Percentiles rank a stretch among this genome's conserved stretches.
Conservation (phyloP, 2,113 vertebrate genomes). For the Hymenochirus boettgeri region DNA sequence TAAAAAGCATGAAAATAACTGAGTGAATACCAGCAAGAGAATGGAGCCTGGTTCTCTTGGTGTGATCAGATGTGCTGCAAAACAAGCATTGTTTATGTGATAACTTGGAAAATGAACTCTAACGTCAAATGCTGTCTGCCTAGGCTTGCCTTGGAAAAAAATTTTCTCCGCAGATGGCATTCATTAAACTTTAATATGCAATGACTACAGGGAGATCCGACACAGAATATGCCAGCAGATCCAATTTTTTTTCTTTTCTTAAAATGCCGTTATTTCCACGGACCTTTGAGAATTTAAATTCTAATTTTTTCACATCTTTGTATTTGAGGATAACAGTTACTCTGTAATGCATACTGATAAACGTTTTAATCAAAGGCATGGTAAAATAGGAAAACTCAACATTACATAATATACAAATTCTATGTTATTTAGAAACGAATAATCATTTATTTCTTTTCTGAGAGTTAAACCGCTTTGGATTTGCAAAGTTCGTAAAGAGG, state of each 20-base stretch:
- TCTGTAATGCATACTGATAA: not conserved
- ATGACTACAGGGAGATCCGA: conserved; percentile 5
- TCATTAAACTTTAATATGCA: conserved; percentile 16
- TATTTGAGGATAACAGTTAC: not conserved
- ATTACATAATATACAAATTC: not conserved
- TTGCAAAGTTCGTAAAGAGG: no score
- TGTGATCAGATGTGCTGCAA: no score
- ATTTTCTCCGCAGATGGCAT: conserved; percentile 5
- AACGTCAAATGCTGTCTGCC: not conserved
- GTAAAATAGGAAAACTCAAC: not conserved
- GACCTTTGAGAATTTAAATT: not conserved
- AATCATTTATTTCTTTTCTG: not conserved
- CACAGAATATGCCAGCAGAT: not conserved
- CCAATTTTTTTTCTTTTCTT: not conserved
- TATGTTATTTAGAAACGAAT: not conserved
- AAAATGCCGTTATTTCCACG: not conserved
- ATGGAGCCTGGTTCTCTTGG: no score
- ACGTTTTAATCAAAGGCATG: not conserved
- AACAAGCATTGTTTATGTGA: not conserved
- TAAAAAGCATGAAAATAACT: no score
- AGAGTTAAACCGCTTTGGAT: not conserved
- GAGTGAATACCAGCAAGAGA: no score
- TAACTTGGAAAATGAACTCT: conserved; percentile 2
- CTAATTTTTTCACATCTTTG: not conserved
- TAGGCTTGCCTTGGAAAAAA: not conserved